Base-by-base conservation (phyloP, 2,888 invertebrate species). In the Scaptomyza parva region DNA sequence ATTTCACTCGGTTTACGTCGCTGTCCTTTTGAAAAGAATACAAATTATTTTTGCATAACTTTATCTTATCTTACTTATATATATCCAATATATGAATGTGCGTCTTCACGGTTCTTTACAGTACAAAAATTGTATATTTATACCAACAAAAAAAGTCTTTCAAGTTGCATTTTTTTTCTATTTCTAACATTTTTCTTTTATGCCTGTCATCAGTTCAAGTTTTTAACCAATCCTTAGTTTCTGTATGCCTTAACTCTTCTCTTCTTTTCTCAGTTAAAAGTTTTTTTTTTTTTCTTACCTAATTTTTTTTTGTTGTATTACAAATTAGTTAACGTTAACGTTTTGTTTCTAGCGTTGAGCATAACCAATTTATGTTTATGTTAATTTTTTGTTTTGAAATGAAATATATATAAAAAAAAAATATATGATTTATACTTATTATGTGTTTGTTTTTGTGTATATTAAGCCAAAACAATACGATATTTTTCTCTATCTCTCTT, bases 401-500 rank as follows among this genome's bases (percentile, higher is more conserved):
- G n/a, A 47, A 44, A 45, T n/a, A n/a, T n/a, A n/a, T n/a, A 12
- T 2, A 37, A 24, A 41, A 39, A 4, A 26, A 37, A 18, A 3
- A 30, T 30, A 30, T 30, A 14, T 35, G 35, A 35, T 45, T 71
- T 63, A 69, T 54, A 62, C 26, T 68, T 17, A 64, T 62, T 76
- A 50, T 76, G 59, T 74, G 69, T 73, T 73, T 45, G 50, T 85
- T 82, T 87, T 66, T 82, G 78, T 78, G 72, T 84, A 85, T 78
- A 85, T 83, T 87, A 78, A 85, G 88, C 78, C 85, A 83, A 73
- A 71, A 83, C 88, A 87, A 83, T 83, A 83, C 83, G 83, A 83
- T 83, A 87, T 83, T 83, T 87, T 83, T 83, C 83, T 83, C 83
- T 83, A 83, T 83, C 83, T 83, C 86, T 83, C 88, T 83, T 83